Evolutionary conservation across 2,113 vertebrate genomes (phyloP), one percentile per base, ranked within the genome.

Genomic region (Muntiacus reevesi): DNA sequence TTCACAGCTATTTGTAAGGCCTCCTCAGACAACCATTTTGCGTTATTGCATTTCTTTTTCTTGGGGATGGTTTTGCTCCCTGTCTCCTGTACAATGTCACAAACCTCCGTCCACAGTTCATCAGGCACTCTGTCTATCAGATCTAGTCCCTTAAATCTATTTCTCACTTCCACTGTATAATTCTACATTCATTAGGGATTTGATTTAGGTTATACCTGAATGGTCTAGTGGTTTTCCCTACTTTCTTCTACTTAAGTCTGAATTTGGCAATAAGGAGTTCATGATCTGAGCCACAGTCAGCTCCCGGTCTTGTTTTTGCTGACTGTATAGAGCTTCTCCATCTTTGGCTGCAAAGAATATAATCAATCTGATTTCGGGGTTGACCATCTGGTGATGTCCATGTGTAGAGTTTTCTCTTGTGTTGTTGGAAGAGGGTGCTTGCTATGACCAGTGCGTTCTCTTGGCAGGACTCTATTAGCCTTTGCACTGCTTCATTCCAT

Each of bases 61-160:
- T 2, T 33, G 15, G 15, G 15, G 62, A 64, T 64, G 15, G 3
- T 33, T 15, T 64, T 64, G 30, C 0, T 33, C 7, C 15, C 62
- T 4, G 30, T 17, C 62, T 64, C 62, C 62, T 17, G 3, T 17
- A 64, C 30, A 33, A 8, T 64, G 30, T 64, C 59, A 64, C 0
- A 0, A 64, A 64, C 3, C 62, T 64, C 62, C 0, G 0, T 64
- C 30, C 7, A 64, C 16, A 16, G 1, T 64, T 64, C 3, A 33
- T 16, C 62, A 64, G 62, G 3, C 3, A 17, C 30, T 64, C 62
- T 64, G 33, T 8, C 15, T 64, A 64, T 8, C 15, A 64, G 62
- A 64, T 8, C 30, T 33, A 64, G 30, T 3, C 30, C 62, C 62
- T 64, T 33, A 33, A 64, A 33, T 64, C 30, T 33, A 64, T 64